phyloP scores from a whole-genome alignment of 2,888 invertebrate species.

The Conops quadrifasciatus region DNA sequence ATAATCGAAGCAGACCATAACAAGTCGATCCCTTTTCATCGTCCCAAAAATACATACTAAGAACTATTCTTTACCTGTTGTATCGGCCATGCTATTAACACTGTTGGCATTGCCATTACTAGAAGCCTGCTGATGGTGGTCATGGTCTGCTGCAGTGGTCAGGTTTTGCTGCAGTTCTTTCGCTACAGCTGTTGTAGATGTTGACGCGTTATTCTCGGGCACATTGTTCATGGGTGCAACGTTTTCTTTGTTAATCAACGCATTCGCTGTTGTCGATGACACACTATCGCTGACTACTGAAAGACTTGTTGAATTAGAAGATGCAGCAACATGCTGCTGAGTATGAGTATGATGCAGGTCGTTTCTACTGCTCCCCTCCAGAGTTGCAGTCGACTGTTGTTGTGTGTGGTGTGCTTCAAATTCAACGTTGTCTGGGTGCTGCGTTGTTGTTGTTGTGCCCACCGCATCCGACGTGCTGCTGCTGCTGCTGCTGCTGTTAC shows the following conservation, averaged over 20 bases:
- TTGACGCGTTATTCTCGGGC: neutral
- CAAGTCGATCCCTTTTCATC: neutral
- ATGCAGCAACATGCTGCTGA: slow-evolving; percentile 38
- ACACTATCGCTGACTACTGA: slow-evolving; percentile 13
- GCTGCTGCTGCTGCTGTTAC: slow-evolving; percentile 35
- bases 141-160: slow-evolving; percentile 36
- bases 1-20: too few species aligned
- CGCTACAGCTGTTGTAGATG: neutral
- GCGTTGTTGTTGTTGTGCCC: slow-evolving; percentile 17
- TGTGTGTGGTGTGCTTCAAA: slow-evolving; percentile 33
- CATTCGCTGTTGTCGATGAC: slow-evolving; percentile 29
- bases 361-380: slow-evolving; percentile 22
- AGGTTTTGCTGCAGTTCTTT: slow-evolving; percentile 23
- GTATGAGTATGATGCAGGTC: slow-evolving; percentile 41
- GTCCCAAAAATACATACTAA: neutral
- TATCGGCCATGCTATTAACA: slow-evolving; percentile 49
- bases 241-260: slow-evolving; percentile 34
- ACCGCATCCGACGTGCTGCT: slow-evolving; percentile 31
- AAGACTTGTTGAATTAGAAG: slow-evolving; percentile 43
- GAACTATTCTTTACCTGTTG: slow-evolving; percentile 48
- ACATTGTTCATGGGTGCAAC: slow-evolving; percentile 32
- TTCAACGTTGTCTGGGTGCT: slow-evolving; percentile 12
- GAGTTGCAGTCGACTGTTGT: slow-evolving; percentile 30
- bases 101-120: neutral
- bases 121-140: slow-evolving; percentile 13